A percentile compares a stretch with the other conserved stretches of the same genome.
These are phyloP conservation scores for Phalacrocorax pelagicus DNA, from an alignment of 2,113 vertebrate species.

Conservation along the genomic window DNA sequence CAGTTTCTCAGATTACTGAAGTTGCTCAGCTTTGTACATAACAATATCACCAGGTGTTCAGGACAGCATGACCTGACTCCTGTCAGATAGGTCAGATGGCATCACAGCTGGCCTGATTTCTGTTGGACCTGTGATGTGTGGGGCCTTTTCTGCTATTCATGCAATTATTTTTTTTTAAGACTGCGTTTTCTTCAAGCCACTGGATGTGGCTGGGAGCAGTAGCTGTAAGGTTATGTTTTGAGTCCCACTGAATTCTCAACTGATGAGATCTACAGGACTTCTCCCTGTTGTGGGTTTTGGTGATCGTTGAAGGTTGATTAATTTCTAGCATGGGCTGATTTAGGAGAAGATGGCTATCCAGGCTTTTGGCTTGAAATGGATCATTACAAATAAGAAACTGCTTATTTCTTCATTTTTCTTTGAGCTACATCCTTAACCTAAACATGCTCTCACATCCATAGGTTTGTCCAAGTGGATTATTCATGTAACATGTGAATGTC, in stretches of 20 bases:
- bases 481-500: background rate
- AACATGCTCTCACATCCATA: background rate
- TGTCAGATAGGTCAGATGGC: background rate
- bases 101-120: background rate
- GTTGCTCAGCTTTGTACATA: background rate
- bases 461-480: slow-evolving; percentile 14
- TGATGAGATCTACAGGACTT: background rate
- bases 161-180: background rate
- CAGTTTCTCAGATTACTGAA: background rate
- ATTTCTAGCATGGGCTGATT: background rate
- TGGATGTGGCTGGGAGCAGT: background rate
- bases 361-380: background rate
- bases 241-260: background rate
- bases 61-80: background rate
- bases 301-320: background rate
- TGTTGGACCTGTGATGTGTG: background rate
- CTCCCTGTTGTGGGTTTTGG: background rate
- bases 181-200: background rate
- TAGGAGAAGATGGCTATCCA: background rate
- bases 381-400: background rate
- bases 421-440: background rate
- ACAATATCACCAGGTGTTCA: background rate
- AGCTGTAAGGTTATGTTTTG: background rate
- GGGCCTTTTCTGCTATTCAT: background rate
- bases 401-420: background rate